A percentile compares a stretch with the other conserved stretches of the same genome.
These are phyloP conservation scores for Calonectris borealis DNA, from an alignment of 2,113 vertebrate species.

Conservation along the genomic window DNA sequence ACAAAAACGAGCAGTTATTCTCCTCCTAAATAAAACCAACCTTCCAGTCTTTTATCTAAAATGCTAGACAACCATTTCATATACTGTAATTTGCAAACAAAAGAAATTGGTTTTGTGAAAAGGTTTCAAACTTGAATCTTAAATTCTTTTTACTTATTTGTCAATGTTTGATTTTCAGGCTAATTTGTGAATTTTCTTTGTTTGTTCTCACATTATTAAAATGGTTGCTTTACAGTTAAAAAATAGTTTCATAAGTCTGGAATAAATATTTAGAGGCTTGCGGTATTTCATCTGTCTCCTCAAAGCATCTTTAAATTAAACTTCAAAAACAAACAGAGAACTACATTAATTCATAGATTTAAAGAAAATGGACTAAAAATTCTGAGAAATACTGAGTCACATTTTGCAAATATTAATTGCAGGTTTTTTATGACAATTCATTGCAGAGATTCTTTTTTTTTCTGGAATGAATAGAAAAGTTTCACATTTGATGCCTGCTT, in stretches of 20 bases:
- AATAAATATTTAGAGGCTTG: not conserved
- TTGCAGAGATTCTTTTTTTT: not conserved
- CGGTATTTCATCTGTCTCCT: not conserved
- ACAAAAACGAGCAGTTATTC: not conserved
- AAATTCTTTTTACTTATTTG: conserved; percentile 6
- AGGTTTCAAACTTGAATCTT: not conserved
- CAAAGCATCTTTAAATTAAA: not conserved
- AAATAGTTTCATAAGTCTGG: not conserved
- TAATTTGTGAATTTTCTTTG: not conserved
- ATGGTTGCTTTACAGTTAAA: not conserved
- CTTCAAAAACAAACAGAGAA: not conserved
- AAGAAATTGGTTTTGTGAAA: conserved; percentile 43
- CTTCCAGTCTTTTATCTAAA: not conserved
- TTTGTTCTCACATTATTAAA: not conserved
- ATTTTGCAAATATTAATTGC: not conserved
- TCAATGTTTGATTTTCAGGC: not conserved
- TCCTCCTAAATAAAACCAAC: not conserved
- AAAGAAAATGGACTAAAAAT: not conserved
- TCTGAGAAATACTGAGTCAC: not conserved
- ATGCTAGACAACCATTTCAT: not conserved
- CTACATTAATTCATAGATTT: not conserved
- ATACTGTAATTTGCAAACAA: not conserved
- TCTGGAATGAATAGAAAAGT: not conserved
- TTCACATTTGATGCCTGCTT: not conserved
- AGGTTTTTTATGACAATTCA: not conserved